Evolutionary conservation across 2,888 invertebrate genomes (phyloP).

Genomic region (Mythimna ferrago): DNA sequence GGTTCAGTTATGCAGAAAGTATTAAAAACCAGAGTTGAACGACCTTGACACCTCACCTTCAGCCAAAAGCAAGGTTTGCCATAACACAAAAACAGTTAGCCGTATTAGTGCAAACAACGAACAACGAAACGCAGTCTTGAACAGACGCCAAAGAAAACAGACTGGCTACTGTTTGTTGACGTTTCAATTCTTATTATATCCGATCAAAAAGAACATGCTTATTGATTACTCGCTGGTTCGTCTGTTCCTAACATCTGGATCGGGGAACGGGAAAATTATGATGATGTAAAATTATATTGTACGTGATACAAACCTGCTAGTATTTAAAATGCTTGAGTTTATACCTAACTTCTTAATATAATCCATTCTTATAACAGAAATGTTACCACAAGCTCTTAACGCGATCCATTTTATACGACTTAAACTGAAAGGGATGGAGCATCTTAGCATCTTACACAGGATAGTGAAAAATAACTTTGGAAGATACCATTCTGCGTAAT

Average conservation of each 20-base stretch:
- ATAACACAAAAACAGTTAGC: conserved; percentile 35
- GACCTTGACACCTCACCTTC: conserved; percentile 3
- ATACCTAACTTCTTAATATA: too few species aligned
- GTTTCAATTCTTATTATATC: conserved; percentile 70
- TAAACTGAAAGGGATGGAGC: too few species aligned
- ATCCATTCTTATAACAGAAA: too few species aligned
- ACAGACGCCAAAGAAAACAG: conserved; percentile 76
- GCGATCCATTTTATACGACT: too few species aligned
- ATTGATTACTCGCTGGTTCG: conserved; percentile 62
- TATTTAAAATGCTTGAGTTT: background rate
- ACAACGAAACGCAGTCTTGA: conserved; percentile 66
- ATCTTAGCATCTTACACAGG: too few species aligned
- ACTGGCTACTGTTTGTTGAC: conserved; percentile 70
- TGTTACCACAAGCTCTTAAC: too few species aligned
- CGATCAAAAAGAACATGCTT: conserved; percentile 76
- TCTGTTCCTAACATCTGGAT: conserved; percentile 62
- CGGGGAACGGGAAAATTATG: background rate
- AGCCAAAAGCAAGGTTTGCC: conserved; percentile 1
- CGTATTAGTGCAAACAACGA: conserved; percentile 45
- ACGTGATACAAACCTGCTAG: background rate
- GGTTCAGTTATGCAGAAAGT: too few species aligned
- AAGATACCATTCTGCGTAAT: too few species aligned
- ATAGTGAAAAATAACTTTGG: too few species aligned
- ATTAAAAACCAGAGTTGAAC: conserved; percentile 7
- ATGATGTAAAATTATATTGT: background rate